Evolutionary conservation across 2,113 vertebrate genomes (phyloP).

Genomic region (pig (Sus scrofa)): DNA sequence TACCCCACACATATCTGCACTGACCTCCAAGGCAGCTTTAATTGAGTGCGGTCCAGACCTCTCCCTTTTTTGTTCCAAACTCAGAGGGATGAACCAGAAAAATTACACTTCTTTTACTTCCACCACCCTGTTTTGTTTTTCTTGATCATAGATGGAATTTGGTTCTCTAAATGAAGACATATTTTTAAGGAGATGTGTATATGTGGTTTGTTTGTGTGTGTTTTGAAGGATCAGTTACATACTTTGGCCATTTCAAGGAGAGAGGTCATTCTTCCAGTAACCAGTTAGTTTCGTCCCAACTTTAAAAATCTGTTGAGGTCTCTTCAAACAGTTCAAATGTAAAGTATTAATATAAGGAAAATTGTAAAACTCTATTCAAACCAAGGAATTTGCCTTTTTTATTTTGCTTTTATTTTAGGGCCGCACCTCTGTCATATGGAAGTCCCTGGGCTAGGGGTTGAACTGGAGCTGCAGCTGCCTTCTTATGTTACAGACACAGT

Average conservation of each 20-base stretch:
- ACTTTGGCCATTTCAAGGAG: slow-evolving; percentile 10
- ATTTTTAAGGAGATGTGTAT: neutral
- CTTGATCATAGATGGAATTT: neutral
- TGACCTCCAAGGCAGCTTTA: neutral
- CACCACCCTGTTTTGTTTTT: neutral
- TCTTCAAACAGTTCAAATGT: slow-evolving; percentile 10
- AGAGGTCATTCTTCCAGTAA: neutral
- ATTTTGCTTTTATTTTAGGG: too few relatives aligned
- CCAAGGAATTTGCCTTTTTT: neutral
- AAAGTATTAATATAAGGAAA: neutral
- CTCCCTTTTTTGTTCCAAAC: slow-evolving; percentile 5
- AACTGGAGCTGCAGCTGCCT: too few relatives aligned
- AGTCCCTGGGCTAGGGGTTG: too few relatives aligned
- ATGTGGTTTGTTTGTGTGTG: neutral
- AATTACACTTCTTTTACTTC: neutral
- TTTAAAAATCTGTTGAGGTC: neutral
- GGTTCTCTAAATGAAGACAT: neutral
- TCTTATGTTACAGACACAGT: too few relatives aligned
- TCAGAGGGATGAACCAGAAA: neutral
- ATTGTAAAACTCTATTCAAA: neutral
- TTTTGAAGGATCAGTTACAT: neutral
- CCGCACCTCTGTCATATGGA: too few relatives aligned
- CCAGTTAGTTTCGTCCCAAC: neutral
- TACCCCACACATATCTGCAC: neutral
- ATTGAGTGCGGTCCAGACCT: neutral